Conservation (phyloP, 1,140 invertebrate species). For the Mesaphorura yosii region DNA sequence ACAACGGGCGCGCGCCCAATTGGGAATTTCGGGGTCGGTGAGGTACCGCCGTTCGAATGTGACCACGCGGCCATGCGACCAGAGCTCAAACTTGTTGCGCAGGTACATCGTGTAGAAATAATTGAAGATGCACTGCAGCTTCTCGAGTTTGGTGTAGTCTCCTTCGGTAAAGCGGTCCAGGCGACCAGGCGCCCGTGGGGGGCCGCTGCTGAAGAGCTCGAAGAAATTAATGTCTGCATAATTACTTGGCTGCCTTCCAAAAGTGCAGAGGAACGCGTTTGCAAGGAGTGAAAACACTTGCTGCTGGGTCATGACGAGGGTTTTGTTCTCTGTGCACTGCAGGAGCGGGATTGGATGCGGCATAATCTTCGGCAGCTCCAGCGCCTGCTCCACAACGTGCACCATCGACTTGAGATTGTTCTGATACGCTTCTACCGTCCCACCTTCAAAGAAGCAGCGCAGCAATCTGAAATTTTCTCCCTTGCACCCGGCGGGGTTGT, state of each 20-base stretch:
- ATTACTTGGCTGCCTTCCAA: slow-evolving; percentile 62
- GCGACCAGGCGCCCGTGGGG: slow-evolving; percentile 9
- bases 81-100: slow-evolving; percentile 40
- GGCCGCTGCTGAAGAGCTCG: slow-evolving; percentile 40
- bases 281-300: slow-evolving; percentile 79
- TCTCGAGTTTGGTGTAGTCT: slow-evolving; percentile 15
- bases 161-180: slow-evolving; percentile 15
- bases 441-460: no score
- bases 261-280: slow-evolving; percentile 94
- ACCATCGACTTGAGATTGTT: not conserved
- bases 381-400: slow-evolving; percentile 58
- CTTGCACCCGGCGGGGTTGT: no score
- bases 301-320: slow-evolving; percentile 61
- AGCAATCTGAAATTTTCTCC: no score
- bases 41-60: slow-evolving; percentile 64
- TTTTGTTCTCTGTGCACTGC: slow-evolving; percentile 44
- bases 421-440: no score
- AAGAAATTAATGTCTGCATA: slow-evolving; percentile 84
- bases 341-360: slow-evolving; percentile 67
- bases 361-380: slow-evolving; percentile 62
- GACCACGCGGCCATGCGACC: slow-evolving; percentile 62
- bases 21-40: slow-evolving; percentile 44
- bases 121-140: slow-evolving; percentile 26
- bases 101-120: slow-evolving; percentile 22
- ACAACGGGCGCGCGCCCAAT: slow-evolving; percentile 51